These are phyloP conservation scores for Paedocypris sp. DNA, from an alignment of 2,113 vertebrate genomes.

Conservation along the genomic window DNA sequence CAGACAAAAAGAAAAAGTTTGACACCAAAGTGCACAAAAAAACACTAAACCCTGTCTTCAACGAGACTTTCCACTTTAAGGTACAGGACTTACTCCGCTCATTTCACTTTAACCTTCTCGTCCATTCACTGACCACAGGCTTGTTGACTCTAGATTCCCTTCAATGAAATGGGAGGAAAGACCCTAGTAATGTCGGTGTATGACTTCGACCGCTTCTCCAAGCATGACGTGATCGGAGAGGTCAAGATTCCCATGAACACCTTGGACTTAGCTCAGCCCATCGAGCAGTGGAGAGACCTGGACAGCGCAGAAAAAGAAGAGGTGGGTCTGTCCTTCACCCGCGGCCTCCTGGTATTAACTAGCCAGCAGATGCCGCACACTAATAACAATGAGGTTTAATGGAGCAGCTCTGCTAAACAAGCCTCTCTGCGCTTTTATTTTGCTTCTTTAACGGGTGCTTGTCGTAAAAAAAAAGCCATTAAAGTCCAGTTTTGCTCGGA, in stretches of 20 bases:
- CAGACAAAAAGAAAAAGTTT: conserved; percentile 96
- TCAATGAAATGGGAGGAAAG: conserved; percentile 92
- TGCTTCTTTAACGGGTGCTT: not conserved
- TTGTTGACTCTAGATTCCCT: conserved; percentile 71
- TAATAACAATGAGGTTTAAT: not conserved
- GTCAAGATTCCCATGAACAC: conserved; percentile 93
- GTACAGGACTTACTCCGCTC: conserved; percentile 44
- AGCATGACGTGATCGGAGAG: conserved; percentile 91
- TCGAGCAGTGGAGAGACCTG: conserved; percentile 91
- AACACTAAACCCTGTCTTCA: conserved; percentile 91
- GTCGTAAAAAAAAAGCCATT: no score
- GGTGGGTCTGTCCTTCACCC: conserved; percentile 54
- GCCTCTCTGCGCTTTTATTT: not conserved
- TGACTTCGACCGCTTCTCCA: conserved; percentile 95
- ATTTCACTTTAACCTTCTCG: not conserved
- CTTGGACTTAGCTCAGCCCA: conserved; percentile 86
- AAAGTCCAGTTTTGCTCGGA: no score
- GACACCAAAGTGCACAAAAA: conserved; percentile 98
- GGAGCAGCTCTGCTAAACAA: not conserved
- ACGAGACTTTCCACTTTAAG: conserved; percentile 93
- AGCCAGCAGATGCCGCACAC: not conserved
- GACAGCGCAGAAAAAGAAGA: conserved; percentile 94
- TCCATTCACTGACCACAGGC: not conserved
- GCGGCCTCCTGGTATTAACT: not conserved
- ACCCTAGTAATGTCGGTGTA: conserved; percentile 94